phyloP scores from a whole-genome alignment of 2,888 invertebrate species.

The Ornithoptera alexandrae region DNA sequence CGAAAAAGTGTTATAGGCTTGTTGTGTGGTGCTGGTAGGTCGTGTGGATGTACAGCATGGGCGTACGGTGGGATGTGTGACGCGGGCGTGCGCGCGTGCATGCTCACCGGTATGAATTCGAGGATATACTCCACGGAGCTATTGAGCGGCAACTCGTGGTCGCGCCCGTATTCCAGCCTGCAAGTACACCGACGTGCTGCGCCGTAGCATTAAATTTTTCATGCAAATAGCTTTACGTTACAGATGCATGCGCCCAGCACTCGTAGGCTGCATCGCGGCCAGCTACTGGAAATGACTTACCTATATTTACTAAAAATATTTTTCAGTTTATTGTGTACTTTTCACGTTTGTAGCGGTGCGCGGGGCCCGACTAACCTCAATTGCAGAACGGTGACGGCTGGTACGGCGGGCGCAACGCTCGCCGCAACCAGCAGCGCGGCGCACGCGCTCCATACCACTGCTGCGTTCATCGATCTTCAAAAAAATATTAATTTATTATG shows the following conservation, averaged over 20 bases:
- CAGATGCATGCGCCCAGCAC: not conserved
- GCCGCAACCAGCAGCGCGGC: slow-evolving; percentile 29
- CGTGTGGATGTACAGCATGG: no score
- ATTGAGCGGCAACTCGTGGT: slow-evolving; percentile 52
- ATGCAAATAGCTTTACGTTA: not conserved
- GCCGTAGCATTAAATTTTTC: not conserved
- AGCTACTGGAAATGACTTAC: no score
- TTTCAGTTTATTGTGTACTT: no score
- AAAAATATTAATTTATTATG: no score
- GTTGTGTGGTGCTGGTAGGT: no score
- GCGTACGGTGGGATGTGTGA: not conserved
- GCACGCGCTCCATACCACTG: slow-evolving; percentile 14
- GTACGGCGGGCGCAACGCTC: slow-evolving; percentile 38
- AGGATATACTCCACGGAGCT: slow-evolving; percentile 59
- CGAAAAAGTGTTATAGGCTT: no score
- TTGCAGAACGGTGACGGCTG: slow-evolving; percentile 47
- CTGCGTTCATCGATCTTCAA: not conserved
- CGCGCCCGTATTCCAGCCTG: slow-evolving; percentile 56
- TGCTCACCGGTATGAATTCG: slow-evolving; percentile 58
- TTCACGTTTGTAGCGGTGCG: no score
- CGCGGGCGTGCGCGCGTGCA: not conserved
- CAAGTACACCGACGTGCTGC: not conserved
- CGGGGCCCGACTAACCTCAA: slow-evolving; percentile 43
- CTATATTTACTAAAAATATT: no score
- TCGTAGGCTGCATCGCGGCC: no score